Conservation (phyloP, 2,888 invertebrate species). For the Hirtodrosophila trivittata region DNA sequence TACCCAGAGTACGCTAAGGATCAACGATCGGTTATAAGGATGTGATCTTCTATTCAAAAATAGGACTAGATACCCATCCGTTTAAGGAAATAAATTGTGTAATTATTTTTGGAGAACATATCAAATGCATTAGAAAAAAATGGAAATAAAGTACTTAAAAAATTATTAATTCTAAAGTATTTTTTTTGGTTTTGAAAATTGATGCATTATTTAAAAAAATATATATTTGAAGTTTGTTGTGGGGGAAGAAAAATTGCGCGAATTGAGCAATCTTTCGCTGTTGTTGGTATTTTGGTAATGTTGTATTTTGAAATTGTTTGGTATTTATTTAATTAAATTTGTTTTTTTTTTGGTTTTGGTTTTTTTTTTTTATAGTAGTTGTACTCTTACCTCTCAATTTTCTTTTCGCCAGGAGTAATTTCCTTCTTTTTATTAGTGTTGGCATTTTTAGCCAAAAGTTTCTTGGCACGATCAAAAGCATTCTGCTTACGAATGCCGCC, state of each 20-base stretch:
- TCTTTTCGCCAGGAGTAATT: slow-evolving; percentile 84
- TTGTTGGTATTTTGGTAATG: slow-evolving; percentile 31
- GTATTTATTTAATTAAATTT: slow-evolving; percentile 32
- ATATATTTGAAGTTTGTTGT: slow-evolving; percentile 30
- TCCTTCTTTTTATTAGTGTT: slow-evolving; percentile 84
- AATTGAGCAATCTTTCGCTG: slow-evolving; percentile 8
- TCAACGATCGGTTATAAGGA: slow-evolving; percentile 25
- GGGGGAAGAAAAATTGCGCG: slow-evolving; percentile 24
- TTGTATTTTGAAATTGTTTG: slow-evolving; percentile 47
- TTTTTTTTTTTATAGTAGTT: slow-evolving; percentile 61
- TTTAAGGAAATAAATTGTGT: slow-evolving; percentile 30
- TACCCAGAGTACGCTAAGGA: slow-evolving; percentile 29
- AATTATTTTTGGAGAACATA: slow-evolving; percentile 32
- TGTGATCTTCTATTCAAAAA: slow-evolving; percentile 35
- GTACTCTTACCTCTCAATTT: slow-evolving; percentile 84
- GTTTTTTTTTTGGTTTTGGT: slow-evolving; percentile 43
- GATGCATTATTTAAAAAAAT: slow-evolving; percentile 54
- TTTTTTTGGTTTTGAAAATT: slow-evolving; percentile 16
- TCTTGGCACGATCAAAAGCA: slow-evolving; percentile 85
- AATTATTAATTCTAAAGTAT: slow-evolving; percentile 20
- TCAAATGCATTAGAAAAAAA: slow-evolving; percentile 49
- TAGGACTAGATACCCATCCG: slow-evolving; percentile 13
- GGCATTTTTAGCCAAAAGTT: slow-evolving; percentile 85
- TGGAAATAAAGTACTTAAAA: slow-evolving; percentile 53
- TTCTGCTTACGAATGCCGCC: slow-evolving; percentile 85